phyloP scores from a whole-genome alignment of 35 echinoderm and acorn worm species.

The Ophiothrix spiculata region DNA sequence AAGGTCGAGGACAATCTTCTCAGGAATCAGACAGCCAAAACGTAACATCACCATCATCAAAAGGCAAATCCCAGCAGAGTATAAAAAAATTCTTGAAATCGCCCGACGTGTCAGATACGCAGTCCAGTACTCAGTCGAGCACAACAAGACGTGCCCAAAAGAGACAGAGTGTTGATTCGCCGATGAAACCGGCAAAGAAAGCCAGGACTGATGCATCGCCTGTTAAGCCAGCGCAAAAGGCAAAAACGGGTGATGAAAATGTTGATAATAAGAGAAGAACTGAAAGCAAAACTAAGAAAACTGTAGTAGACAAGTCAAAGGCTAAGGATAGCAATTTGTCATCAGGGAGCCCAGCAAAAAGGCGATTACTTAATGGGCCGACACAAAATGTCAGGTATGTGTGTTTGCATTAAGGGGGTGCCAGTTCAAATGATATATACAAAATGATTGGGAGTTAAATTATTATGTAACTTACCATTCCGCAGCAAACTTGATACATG shows the following conservation, averaged over 20 bases:
- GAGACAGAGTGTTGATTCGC: neutral
- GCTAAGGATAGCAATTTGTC: too few relatives aligned
- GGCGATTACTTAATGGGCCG: too few relatives aligned
- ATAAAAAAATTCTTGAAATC: slow-evolving; percentile 22
- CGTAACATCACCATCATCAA: neutral
- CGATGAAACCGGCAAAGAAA: neutral
- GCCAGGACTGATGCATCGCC: neutral
- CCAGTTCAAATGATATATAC: too few relatives aligned
- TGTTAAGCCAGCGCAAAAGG: neutral
- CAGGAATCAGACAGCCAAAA: neutral
- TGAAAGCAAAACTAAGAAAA: neutral
- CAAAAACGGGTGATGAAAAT: neutral
- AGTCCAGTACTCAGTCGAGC: neutral
- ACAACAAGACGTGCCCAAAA: neutral
- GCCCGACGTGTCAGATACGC: neutral
- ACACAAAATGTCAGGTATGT: too few relatives aligned
- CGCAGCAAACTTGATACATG: too few relatives aligned
- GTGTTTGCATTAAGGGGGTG: too few relatives aligned
- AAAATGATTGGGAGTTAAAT: too few relatives aligned
- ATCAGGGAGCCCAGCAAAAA: too few relatives aligned
- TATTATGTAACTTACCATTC: too few relatives aligned
- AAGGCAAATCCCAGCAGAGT: neutral
- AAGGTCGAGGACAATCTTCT: neutral
- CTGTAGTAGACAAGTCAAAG: too few relatives aligned
- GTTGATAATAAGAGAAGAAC: neutral